Conservation (phyloP, 1,140 invertebrate species). For the Portunus trituberculatus region DNA sequence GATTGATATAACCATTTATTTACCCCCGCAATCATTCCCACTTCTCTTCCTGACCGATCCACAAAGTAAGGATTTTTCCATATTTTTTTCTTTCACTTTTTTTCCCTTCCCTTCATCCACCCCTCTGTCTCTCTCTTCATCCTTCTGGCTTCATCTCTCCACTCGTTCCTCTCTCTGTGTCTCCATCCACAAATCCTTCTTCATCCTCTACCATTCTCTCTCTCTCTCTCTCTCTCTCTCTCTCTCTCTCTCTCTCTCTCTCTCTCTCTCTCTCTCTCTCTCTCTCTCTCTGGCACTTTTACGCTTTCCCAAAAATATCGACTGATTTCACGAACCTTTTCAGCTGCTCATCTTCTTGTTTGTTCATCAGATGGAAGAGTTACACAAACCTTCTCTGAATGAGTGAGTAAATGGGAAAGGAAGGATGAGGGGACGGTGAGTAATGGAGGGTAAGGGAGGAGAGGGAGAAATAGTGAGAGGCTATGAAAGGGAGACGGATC, state of each 20-base stretch:
- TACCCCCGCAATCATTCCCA: background rate
- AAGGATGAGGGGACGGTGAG: background rate
- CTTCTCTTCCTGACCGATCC: no score
- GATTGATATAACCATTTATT: background rate
- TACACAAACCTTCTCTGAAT: background rate
- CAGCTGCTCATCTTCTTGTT: background rate
- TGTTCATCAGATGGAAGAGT: constrained; percentile 6
- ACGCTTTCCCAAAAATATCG: background rate
- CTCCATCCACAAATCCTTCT: no score
- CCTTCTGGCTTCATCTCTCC: no score
- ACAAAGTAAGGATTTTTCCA: no score
- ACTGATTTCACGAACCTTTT: background rate
- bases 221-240: no score
- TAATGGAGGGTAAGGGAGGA: no score
- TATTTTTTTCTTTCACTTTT: no score
- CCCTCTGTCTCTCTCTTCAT: no score
- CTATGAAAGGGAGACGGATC: background rate
- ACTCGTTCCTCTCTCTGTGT: no score
- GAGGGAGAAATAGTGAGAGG: background rate
- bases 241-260: background rate
- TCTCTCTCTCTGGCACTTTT: background rate
- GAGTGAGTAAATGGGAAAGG: background rate
- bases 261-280: background rate
- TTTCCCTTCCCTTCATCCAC: no score
- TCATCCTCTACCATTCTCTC: no score